A percentile compares a stretch with the other conserved stretches of the same genome.
These are phyloP conservation scores for Rhadina sibilatrix DNA, from an alignment of 2,113 vertebrate species.

Conservation along the genomic window DNA sequence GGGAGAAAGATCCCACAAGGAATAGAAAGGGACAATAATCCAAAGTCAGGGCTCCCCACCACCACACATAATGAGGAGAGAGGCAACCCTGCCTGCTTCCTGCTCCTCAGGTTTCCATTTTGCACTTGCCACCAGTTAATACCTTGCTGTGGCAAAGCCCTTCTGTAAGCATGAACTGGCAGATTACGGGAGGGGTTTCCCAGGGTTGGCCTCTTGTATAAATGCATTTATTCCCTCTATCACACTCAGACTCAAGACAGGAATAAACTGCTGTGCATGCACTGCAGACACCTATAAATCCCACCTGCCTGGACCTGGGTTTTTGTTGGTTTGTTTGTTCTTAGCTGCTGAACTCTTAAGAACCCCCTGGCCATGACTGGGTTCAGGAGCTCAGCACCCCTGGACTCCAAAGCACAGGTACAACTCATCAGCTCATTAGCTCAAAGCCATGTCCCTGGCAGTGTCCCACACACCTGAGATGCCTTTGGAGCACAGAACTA, in stretches of 20 bases:
- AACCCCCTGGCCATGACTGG: not conserved
- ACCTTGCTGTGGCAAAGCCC: not conserved
- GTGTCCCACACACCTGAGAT: not conserved
- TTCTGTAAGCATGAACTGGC: not conserved
- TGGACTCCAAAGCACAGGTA: rapidly evolving
- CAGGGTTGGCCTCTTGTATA: not conserved
- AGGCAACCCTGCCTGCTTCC: not conserved
- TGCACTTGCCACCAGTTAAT: too few relatives aligned
- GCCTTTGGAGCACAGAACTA: not conserved
- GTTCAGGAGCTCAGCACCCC: not conserved
- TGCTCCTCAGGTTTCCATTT: not conserved
- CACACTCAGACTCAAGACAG: not conserved
- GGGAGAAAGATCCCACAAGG: rapidly evolving
- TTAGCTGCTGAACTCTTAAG: not conserved
- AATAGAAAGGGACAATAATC: not conserved
- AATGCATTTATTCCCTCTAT: not conserved
- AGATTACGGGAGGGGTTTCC: not conserved
- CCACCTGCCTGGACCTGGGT: not conserved
- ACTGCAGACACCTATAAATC: not conserved
- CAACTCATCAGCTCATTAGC: rapidly evolving
- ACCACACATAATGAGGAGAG: not conserved
- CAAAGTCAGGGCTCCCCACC: not conserved
- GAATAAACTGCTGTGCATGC: rapidly evolving
- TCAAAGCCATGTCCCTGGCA: not conserved
- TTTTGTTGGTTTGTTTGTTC: not conserved